These are phyloP conservation scores for Scolanthus callimorphus DNA, from an alignment of 92 coral and sea anemone species.

Conservation along the genomic window DNA sequence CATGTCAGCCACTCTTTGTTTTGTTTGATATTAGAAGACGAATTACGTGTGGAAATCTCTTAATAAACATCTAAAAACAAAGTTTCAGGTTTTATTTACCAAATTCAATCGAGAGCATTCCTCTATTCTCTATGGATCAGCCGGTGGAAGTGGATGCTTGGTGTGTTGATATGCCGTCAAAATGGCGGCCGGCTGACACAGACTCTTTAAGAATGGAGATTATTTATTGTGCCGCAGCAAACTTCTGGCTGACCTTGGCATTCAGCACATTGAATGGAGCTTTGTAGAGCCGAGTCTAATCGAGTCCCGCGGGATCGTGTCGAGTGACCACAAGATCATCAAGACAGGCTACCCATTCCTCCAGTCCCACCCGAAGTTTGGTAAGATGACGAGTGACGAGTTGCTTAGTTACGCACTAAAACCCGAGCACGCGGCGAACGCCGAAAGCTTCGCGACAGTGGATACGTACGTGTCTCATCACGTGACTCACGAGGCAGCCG, in stretches of 20 bases:
- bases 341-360: constrained; percentile 66
- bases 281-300: constrained; percentile 51
- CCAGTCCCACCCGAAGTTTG: constrained; percentile 36
- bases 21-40: too few species aligned
- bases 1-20: too few species aligned
- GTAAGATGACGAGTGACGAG: constrained; percentile 60
- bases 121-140: too few species aligned
- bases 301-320: constrained; percentile 70
- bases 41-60: too few species aligned
- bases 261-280: constrained; percentile 60
- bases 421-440: constrained; percentile 50
- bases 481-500: constrained; percentile 74
- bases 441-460: constrained; percentile 51
- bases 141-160: too few species aligned
- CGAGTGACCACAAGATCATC: constrained; percentile 47
- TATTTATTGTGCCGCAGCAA: constrained; percentile 23
- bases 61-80: too few species aligned
- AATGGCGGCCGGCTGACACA: too few species aligned
- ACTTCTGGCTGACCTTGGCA: constrained; percentile 52
- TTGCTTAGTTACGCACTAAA: constrained; percentile 56
- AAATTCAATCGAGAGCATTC: too few species aligned
- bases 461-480: constrained; percentile 61
- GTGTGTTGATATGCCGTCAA: too few species aligned
- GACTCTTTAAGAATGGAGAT: too few species aligned
- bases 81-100: too few species aligned